A percentile compares a stretch with the other conserved stretches of the same genome.
Evolutionary conservation across 2,888 invertebrate genomes (phyloP).

Genomic region (Galeopsomyia nigrocyanea): DNA sequence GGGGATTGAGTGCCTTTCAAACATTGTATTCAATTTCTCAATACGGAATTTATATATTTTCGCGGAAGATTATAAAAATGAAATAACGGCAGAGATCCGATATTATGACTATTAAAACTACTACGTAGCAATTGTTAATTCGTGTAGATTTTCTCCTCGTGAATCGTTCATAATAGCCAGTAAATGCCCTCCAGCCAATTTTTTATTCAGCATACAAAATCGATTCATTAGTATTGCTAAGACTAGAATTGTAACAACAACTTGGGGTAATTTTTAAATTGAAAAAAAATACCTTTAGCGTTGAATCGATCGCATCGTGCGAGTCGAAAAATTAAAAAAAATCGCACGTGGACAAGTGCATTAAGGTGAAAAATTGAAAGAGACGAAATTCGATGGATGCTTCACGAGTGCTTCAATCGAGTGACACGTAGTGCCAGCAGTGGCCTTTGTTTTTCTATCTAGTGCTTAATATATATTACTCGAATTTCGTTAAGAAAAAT

Average conservation of each 20-base stretch:
- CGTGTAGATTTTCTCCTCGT: constrained; percentile 47
- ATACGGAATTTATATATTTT: constrained; percentile 47
- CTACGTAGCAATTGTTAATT: constrained; percentile 45
- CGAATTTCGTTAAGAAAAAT: neutral
- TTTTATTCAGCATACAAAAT: constrained; percentile 31
- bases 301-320: too few relatives aligned
- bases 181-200: constrained; percentile 28
- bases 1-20: constrained; percentile 49
- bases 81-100: constrained; percentile 21
- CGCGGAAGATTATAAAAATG: constrained; percentile 41
- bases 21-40: constrained; percentile 48
- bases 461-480: constrained; percentile 35
- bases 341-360: constrained; percentile 28
- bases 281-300: constrained; percentile 8
- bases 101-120: constrained; percentile 35
- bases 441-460: constrained; percentile 52
- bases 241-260: constrained; percentile 26
- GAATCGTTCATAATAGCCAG: constrained; percentile 37
- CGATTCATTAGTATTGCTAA: constrained; percentile 9
- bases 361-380: constrained; percentile 13
- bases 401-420: constrained; percentile 41
- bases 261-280: constrained; percentile 16
- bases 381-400: constrained; percentile 41
- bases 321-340: constrained; percentile 17
- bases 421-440: constrained; percentile 53